Conservation (phyloP, 2,797 vertebrate genomes). For the Poeciliopsis presidionis region DNA sequence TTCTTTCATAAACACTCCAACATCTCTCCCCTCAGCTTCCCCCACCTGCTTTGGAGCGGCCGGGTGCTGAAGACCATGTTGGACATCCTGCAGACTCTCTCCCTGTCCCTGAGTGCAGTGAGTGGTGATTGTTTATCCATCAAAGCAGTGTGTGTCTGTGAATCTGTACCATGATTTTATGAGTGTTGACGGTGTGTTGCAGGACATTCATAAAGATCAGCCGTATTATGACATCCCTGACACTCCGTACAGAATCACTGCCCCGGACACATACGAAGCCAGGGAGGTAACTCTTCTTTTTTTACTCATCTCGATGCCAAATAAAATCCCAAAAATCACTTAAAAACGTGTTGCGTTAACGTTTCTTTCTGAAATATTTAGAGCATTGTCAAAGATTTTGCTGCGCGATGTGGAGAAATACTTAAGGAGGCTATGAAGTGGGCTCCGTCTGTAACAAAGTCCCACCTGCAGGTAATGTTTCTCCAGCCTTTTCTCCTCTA, state of each 20-base stretch:
- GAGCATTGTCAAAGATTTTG: conserved; percentile 99
- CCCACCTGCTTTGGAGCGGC: conserved; percentile 97
- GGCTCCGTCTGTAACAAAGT: conserved; percentile 98
- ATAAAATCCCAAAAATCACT: background rate
- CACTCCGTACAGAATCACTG: conserved; percentile 94
- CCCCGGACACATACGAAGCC: conserved; percentile 95
- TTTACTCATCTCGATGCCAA: background rate
- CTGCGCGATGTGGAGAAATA: conserved; percentile 97
- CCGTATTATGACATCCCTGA: conserved; percentile 97
- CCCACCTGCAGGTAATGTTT: conserved; percentile 63
- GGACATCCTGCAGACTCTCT: conserved; percentile 92
- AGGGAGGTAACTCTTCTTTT: conserved; percentile 84
- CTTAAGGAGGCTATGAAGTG: conserved; percentile 99
- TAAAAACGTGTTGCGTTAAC: background rate
- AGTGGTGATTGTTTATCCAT: conserved; percentile 57
- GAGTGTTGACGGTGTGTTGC: background rate
- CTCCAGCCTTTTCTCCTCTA: background rate
- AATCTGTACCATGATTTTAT: background rate
- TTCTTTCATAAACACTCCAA: background rate
- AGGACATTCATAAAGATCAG: conserved; percentile 99
- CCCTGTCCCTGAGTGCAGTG: conserved; percentile 92
- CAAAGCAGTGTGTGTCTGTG: background rate
- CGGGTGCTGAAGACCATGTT: conserved; percentile 97
- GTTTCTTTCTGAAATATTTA: conserved; percentile 50
- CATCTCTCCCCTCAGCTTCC: conserved; percentile 82